Conservation (phyloP, 1,140 invertebrate genomes). For the Meloidogyne exigua region DNA sequence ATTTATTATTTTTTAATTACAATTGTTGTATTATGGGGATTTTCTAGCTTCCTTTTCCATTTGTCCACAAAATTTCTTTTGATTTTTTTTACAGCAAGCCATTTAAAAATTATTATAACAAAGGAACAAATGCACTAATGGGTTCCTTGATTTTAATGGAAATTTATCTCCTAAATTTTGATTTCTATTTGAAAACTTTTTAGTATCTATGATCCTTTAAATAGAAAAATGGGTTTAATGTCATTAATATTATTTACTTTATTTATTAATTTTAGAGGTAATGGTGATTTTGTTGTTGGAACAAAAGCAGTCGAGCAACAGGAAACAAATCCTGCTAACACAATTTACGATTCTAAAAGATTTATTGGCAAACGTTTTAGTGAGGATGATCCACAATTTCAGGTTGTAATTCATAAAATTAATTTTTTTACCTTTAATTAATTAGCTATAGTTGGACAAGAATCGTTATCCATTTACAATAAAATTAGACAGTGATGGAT, state of each 20-base stretch:
- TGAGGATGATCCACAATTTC: conserved; percentile 60
- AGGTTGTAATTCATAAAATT: conserved; percentile 46
- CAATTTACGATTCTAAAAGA: conserved; percentile 68
- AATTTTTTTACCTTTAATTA: not conserved
- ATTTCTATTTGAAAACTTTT: too few relatives aligned
- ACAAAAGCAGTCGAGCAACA: conserved; percentile 66
- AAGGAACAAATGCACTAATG: too few relatives aligned
- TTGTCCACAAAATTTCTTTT: too few relatives aligned
- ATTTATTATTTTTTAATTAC: not conserved
- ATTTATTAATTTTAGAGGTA: conserved; percentile 43
- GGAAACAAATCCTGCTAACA: conserved; percentile 67
- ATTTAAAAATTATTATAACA: too few relatives aligned
- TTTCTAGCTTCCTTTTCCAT: too few relatives aligned
- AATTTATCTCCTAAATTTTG: too few relatives aligned
- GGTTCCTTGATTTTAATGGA: too few relatives aligned
- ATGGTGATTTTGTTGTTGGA: conserved; percentile 65
- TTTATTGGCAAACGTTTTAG: conserved; percentile 66
- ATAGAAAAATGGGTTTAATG: too few relatives aligned
- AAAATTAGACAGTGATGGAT: conserved; percentile 51
- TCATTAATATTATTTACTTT: too few relatives aligned
- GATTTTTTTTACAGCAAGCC: too few relatives aligned
- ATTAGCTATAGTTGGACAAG: conserved; percentile 48
- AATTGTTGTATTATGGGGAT: too few relatives aligned
- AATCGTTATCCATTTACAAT: conserved; percentile 60
- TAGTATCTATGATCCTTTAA: too few relatives aligned